Evolutionary conservation across 2,113 vertebrate genomes (phyloP).

Genomic region (Panthera tigris): DNA sequence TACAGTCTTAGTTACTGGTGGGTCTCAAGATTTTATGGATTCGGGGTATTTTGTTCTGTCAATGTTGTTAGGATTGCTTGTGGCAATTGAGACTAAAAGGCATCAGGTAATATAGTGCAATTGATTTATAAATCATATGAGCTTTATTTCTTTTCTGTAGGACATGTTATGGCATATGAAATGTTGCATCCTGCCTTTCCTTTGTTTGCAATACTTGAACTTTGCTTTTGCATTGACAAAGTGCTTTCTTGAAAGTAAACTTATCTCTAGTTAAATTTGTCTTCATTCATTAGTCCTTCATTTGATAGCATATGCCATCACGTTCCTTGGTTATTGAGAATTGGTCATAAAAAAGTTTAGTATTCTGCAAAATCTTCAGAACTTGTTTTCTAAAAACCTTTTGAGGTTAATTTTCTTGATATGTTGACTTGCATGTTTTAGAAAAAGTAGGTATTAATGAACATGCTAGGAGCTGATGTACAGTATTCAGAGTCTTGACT

Average conservation of each 20-base stretch:
- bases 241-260: constrained; percentile 6
- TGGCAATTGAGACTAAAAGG: neutral
- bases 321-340: neutral
- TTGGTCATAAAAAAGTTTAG: neutral
- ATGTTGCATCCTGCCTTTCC: neutral
- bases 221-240: neutral
- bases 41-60: constrained; percentile 14
- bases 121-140: neutral
- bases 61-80: neutral
- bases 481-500: neutral
- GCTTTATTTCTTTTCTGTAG: neutral
- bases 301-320: neutral
- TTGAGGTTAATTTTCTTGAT: neutral
- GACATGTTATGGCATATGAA: neutral
- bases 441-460: neutral
- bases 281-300: constrained; percentile 14
- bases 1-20: neutral
- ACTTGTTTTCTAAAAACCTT: neutral
- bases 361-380: neutral
- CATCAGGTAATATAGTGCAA: neutral
- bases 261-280: neutral
- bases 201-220: neutral
- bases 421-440: neutral
- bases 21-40: constrained; percentile 4
- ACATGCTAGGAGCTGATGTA: neutral